Evolutionary conservation across 2,888 invertebrate species (phyloP), one percentile per base, ranked within the genome.

Genomic region (Drosophila pseudotakahashii): DNA sequence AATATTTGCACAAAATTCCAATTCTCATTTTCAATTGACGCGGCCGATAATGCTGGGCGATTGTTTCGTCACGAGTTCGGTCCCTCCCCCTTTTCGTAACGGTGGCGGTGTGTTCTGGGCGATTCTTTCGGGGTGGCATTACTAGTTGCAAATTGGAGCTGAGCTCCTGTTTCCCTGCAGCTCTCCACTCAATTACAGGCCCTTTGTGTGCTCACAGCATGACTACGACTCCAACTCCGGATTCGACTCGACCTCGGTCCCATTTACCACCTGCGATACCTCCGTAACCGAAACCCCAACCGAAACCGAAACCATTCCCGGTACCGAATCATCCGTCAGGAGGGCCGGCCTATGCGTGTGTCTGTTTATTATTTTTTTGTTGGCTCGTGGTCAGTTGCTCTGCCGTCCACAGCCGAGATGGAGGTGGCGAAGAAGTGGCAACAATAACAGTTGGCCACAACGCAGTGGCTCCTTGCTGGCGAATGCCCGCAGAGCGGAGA

Each of bases 1-100:
- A 84, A 84, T 87, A 81, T 81, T 81, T 84, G 81, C 81, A 61
- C 81, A 73, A 78, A 84, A 81, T 81, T 76, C 77, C 81, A 76
- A 81, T 84, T 81, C 74, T 81, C 79, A 76, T 82, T 87, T 87
- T 81, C 81, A 76, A 84, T 84, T 73, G 78, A 74, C 66, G 81
- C 73, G 60, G 14, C 42, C 67, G 54, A 37, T 57, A 57, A 64
- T 26, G 37, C 23, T 37, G 52, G 14, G n/a, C 42, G 61, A 83
- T 76, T 84, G 62, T 75, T 68, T 75, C 84, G 74, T 54, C 63
- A 67, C 58, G 53, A 47, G 14, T 52, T 26, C 50, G 26, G 41
- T 7, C n/a, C 1, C 42, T n/a, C 16, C 37, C 50, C 30, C 1
- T 9, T 14, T n/a, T 10, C 45, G 45, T 41, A 16, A 23, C 14